These are phyloP conservation scores for Drosophila pectinifera DNA, from an alignment of 1,140 invertebrate genomes.

Conservation along the genomic window DNA sequence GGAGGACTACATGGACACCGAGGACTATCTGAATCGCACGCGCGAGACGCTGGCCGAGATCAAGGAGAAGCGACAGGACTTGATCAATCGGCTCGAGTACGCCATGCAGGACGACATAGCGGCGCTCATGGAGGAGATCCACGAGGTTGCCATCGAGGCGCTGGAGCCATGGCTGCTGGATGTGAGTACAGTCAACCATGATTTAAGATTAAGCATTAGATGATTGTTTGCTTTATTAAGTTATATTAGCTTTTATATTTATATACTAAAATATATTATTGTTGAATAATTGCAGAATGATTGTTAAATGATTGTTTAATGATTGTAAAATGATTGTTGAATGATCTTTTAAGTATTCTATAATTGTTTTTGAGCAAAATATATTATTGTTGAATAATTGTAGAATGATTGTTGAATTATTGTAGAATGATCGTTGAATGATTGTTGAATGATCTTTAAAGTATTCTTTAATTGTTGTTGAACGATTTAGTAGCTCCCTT, in stretches of 20 bases:
- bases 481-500: no score
- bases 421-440: not conserved
- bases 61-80: slow-evolving; percentile 85
- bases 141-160: slow-evolving; percentile 85
- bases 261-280: no score
- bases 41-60: slow-evolving; percentile 84
- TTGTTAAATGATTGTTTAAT: no score
- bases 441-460: not conserved
- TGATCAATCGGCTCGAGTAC: slow-evolving; percentile 86
- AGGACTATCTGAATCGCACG: slow-evolving; percentile 86
- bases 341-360: no score
- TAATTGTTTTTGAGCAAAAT: no score
- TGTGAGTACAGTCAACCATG: slow-evolving; percentile 37
- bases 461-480: not conserved
- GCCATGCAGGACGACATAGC: slow-evolving; percentile 86
- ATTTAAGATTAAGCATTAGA: no score
- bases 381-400: not conserved
- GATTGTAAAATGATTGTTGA: no score
- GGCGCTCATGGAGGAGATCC: slow-evolving; percentile 86
- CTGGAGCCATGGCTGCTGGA: slow-evolving; percentile 63
- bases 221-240: no score
- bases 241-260: no score
- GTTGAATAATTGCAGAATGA: no score
- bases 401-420: not conserved
- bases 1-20: slow-evolving; percentile 87